Conservation (phyloP, 2,113 vertebrate species). For the Boulengeromyrus knoepffleri region DNA sequence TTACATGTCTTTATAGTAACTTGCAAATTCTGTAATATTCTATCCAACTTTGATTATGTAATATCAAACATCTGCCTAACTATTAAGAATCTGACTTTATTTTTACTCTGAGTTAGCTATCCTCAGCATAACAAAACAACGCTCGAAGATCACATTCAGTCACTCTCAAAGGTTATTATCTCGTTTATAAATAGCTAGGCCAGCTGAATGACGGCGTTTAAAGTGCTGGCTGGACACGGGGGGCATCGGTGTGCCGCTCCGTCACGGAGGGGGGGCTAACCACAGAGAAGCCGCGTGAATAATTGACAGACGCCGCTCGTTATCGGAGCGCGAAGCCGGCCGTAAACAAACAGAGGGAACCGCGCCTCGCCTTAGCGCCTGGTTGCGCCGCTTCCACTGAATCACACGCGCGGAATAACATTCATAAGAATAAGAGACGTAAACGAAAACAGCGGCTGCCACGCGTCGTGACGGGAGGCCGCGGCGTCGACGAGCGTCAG, state of each 20-base stretch:
- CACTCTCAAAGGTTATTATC: background rate
- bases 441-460: background rate
- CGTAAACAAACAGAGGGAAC: background rate
- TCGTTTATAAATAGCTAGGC: background rate
- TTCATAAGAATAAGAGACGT: background rate
- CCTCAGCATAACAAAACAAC: background rate
- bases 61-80: background rate
- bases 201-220: background rate
- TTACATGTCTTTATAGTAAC: conserved; percentile 2
- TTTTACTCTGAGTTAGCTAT: background rate
- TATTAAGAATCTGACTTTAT: background rate
- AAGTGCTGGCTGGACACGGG: background rate
- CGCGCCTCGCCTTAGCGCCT: background rate
- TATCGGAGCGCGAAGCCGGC: background rate
- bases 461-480: background rate
- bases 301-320: background rate
- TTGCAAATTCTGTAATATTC: background rate
- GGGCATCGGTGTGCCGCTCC: background rate
- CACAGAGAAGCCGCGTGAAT: background rate
- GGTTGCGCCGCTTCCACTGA: background rate
- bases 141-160: too few species aligned
- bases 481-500: background rate
- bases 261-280: background rate
- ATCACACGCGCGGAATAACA: background rate
- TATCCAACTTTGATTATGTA: background rate